Evolutionary conservation across 1,140 invertebrate species (phyloP), one percentile per base, ranked within the genome.

Genomic region (Antheraea mylitta): DNA sequence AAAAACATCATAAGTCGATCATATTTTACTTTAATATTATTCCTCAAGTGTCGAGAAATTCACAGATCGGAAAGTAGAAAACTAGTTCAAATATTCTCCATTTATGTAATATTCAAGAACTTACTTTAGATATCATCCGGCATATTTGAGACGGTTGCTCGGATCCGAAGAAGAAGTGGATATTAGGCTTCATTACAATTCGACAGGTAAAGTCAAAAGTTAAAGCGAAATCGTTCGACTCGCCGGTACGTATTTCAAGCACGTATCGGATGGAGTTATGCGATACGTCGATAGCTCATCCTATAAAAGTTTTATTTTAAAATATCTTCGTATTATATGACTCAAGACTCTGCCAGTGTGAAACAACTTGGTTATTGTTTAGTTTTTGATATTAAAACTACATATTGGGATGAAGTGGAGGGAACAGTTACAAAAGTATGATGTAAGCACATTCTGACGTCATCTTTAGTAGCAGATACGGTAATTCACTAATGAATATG

Each of bases 121-220:
- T 64, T 66, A 53, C 45, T n/a, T 45, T 18, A 30, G 59, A 63
- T 71, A 68, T 71, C 59, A 71, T 63, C 30, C 60, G 66, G 62
- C 66, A 66, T 72, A 68, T 66, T 72, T 42, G 67, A 69, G 68
- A 72, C 63, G 68, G 18, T 19, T 48, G 64, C 37, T 16, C 67
- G 64, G 67, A 73, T 73, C 67, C 67, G 19, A 63, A 19, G 64
- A 66, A 53, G 67, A 72, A 66, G 68, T 67, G 64, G 64, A 69
- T 73, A 73, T 73, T 73, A 73, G 36, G 38, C 60, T 64, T 76
- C 78, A 78, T 80, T 80, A 74, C 74, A 70, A 78, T 80, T 77
- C 78, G 72, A 74, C 70, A 74, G 77, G 74, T 80, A 73, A 42
- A 78, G 72, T 80, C 76, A 76, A 76, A 30, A 80, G 76, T 75